These are phyloP conservation scores for Pandemis corylana DNA, from an alignment of 2,888 invertebrate species.

Conservation along the genomic window DNA sequence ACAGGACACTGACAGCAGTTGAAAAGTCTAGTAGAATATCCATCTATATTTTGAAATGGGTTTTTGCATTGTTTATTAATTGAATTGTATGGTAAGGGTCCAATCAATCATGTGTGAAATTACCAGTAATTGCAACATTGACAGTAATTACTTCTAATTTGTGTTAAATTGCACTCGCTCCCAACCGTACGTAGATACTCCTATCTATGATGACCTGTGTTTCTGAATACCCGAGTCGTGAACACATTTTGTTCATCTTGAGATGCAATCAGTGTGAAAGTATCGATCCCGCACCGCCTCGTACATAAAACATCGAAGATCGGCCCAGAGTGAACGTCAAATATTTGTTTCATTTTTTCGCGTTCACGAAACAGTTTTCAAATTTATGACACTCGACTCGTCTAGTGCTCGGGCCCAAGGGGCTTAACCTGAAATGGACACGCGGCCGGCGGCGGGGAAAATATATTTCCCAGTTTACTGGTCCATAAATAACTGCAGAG, in stretches of 20 bases:
- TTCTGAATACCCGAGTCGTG: neutral
- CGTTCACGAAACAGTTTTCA: slow-evolving; percentile 79
- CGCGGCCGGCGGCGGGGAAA: slow-evolving; percentile 77
- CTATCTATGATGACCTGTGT: neutral
- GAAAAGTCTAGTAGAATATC: no score
- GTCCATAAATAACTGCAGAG: slow-evolving; percentile 83
- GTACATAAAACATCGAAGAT: slow-evolving; percentile 62
- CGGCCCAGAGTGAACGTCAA: slow-evolving; percentile 65
- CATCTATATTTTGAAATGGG: no score
- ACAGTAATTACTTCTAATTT: no score
- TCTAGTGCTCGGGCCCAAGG: slow-evolving; percentile 80
- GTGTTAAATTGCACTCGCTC: no score
- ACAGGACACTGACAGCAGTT: no score
- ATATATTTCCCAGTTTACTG: slow-evolving; percentile 85
- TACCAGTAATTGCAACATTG: no score
- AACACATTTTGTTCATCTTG: neutral
- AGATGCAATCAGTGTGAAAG: slow-evolving; percentile 42
- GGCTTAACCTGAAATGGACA: slow-evolving; percentile 84
- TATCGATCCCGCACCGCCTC: slow-evolving; percentile 42
- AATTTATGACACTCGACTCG: slow-evolving; percentile 84
- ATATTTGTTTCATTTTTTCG: slow-evolving; percentile 79
- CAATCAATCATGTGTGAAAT: no score
- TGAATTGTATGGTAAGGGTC: no score
- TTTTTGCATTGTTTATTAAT: no score
- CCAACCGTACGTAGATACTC: neutral